A percentile compares a stretch with the other conserved stretches of the same genome.
phyloP scores from a whole-genome alignment of 2,888 invertebrate genomes.

The Acanthopleura granulata region DNA sequence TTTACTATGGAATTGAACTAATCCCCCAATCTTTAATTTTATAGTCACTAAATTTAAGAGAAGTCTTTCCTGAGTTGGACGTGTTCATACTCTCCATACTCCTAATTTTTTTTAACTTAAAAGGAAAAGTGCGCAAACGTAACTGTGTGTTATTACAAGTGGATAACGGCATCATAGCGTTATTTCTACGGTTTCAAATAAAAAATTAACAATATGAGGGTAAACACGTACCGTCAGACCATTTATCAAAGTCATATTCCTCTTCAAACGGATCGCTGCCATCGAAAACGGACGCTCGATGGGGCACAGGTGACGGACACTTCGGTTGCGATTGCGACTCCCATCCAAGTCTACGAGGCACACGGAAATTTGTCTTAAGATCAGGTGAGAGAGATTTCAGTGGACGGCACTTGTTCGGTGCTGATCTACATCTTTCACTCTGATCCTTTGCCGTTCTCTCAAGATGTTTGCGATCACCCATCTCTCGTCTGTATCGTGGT shows the following conservation, averaged over 20 bases:
- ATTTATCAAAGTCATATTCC: slow-evolving; percentile 12
- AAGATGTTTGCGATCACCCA: background rate
- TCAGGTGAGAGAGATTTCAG: background rate
- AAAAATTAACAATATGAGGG: background rate
- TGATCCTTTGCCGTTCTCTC: background rate
- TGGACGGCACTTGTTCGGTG: background rate
- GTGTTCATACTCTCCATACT: too few relatives aligned
- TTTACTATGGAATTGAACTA: too few relatives aligned
- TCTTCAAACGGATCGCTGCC: background rate
- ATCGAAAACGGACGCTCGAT: background rate
- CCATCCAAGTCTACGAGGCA: too few relatives aligned
- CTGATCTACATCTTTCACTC: slow-evolving; percentile 4
- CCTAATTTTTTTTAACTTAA: too few relatives aligned
- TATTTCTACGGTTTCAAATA: too few relatives aligned
- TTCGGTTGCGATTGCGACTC: background rate
- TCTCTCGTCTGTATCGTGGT: background rate
- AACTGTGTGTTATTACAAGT: too few relatives aligned
- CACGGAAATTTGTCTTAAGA: background rate
- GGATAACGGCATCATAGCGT: too few relatives aligned
- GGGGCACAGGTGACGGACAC: background rate
- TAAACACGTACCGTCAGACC: background rate
- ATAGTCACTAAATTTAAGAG: too few relatives aligned
- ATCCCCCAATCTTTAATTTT: too few relatives aligned
- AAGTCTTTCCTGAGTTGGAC: too few relatives aligned
- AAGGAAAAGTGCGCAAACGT: too few relatives aligned